Percentiles rank a stretch among this genome's conserved stretches.
phyloP scores from a whole-genome alignment of 2,888 invertebrate species.

The Tribolium freemani region DNA sequence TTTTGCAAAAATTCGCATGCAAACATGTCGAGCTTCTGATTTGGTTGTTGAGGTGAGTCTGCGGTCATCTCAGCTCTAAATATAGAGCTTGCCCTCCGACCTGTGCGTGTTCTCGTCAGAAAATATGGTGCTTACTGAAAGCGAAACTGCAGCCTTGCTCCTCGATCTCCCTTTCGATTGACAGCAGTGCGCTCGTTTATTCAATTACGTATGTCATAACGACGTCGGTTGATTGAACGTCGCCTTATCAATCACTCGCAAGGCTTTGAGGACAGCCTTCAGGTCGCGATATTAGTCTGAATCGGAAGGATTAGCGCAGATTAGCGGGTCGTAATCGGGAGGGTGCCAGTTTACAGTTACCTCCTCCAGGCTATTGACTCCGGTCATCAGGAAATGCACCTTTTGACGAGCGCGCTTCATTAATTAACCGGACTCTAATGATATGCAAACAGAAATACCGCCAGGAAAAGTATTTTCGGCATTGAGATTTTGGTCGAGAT shows the following conservation, averaged over 20 bases:
- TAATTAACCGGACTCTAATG: conserved; percentile 8
- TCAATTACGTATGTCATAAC: conserved; percentile 58
- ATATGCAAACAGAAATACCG: conserved; percentile 7
- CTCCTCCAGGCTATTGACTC: conserved; percentile 1
- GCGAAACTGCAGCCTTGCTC: conserved; percentile 34
- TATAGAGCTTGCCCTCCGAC: conserved; percentile 32
- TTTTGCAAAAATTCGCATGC: too few species aligned
- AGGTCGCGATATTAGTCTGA: conserved; percentile 8
- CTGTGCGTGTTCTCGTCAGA: conserved; percentile 26
- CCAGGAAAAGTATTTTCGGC: background rate
- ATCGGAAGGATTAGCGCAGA: conserved; percentile 18
- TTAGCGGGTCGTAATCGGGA: background rate
- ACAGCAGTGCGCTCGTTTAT: conserved; percentile 53
- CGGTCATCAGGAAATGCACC: conserved; percentile 20
- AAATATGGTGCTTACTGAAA: conserved; percentile 27
- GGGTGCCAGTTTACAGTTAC: background rate
- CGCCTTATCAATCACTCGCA: conserved; percentile 52
- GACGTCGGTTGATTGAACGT: conserved; percentile 53
- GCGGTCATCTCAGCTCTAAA: conserved; percentile 27
- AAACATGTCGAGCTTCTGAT: too few species aligned
- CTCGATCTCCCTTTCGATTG: conserved; percentile 52
- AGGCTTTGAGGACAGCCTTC: conserved; percentile 14
- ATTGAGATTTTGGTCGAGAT: background rate
- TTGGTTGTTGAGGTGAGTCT: conserved; percentile 17
- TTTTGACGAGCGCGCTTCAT: background rate